Conservation (phyloP, 1,140 invertebrate genomes). For the Phortica variegata region DNA sequence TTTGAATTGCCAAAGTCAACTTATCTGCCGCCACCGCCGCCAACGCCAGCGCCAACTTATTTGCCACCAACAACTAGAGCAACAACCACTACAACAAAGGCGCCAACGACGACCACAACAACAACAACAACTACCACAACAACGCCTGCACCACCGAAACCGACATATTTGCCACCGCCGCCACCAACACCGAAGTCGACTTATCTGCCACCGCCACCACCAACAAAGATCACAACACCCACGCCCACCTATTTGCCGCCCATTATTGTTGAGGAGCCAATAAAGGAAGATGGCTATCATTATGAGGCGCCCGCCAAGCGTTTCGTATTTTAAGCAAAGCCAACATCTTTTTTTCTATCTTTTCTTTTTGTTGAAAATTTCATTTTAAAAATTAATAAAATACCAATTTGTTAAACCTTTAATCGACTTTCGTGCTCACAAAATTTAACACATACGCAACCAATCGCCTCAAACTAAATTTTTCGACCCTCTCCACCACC, state of each 20-base stretch:
- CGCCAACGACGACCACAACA: conserved; percentile 33
- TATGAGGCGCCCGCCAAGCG: conserved; percentile 37
- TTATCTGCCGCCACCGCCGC: background rate
- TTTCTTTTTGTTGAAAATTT: no score
- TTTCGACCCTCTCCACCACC: no score
- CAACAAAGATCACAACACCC: conserved; percentile 17
- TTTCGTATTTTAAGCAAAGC: conserved; percentile 26
- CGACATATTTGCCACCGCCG: background rate
- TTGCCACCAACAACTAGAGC: conserved; percentile 17
- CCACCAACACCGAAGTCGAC: conserved; percentile 19
- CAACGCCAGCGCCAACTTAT: conserved; percentile 3
- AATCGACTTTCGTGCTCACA: no score
- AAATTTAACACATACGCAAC: conserved; percentile 31
- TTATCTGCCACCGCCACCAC: conserved; percentile 18
- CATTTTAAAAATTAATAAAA: no score
- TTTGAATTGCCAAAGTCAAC: conserved; percentile 28
- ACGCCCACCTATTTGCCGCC: conserved; percentile 26
- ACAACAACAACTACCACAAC: conserved; percentile 11
- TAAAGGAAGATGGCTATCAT: conserved; percentile 37
- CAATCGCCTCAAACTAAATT: no score
- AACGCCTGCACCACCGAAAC: conserved; percentile 13
- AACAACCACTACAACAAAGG: conserved; percentile 23
- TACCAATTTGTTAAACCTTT: no score
- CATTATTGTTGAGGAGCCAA: conserved; percentile 27
- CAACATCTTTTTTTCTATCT: no score